Percentiles rank a stretch among this genome's conserved stretches.
Evolutionary conservation across 2,113 vertebrate genomes (phyloP).

Genomic region (Puffinus mauretanicus): DNA sequence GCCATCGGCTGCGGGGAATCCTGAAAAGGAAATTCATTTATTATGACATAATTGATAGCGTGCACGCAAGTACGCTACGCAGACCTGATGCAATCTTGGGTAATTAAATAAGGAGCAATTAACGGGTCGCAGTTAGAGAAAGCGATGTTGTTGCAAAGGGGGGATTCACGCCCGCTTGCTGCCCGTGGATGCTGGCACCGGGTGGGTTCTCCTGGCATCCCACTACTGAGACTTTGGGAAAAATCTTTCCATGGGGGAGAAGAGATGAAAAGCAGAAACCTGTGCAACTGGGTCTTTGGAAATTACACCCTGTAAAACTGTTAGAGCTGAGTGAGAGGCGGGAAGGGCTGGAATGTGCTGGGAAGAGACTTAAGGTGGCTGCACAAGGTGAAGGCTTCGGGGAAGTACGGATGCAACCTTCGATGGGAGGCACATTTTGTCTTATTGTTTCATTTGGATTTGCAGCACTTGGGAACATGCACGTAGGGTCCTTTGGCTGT

Average conservation of each 20-base stretch:
- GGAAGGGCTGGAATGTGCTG: neutral
- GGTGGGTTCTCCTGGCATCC: neutral
- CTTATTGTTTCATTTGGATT: neutral
- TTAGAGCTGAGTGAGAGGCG: neutral
- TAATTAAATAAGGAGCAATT: constrained; percentile 70
- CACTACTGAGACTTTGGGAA: fast-evolving
- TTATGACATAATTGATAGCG: constrained; percentile 85
- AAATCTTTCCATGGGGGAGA: neutral
- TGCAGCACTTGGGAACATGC: neutral
- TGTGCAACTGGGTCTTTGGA: neutral
- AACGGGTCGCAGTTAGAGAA: constrained; percentile 23
- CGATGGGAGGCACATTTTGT: neutral
- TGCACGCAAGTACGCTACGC: constrained; percentile 25
- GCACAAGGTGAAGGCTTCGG: neutral
- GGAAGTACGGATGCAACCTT: neutral
- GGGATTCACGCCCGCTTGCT: constrained; percentile 32
- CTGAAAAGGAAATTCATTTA: constrained; percentile 84
- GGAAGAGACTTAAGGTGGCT: neutral
- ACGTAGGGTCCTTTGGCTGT: neutral
- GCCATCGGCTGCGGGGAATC: constrained; percentile 72
- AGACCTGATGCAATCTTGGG: constrained; percentile 39
- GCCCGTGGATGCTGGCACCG: neutral
- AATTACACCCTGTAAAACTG: neutral
- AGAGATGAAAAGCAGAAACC: neutral
- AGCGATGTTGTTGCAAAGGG: constrained; percentile 32